Percentiles rank a stretch among this genome's conserved stretches.
Conservation (phyloP, 2,888 invertebrate genomes). For the Dasysyrphus tricinctus region DNA sequence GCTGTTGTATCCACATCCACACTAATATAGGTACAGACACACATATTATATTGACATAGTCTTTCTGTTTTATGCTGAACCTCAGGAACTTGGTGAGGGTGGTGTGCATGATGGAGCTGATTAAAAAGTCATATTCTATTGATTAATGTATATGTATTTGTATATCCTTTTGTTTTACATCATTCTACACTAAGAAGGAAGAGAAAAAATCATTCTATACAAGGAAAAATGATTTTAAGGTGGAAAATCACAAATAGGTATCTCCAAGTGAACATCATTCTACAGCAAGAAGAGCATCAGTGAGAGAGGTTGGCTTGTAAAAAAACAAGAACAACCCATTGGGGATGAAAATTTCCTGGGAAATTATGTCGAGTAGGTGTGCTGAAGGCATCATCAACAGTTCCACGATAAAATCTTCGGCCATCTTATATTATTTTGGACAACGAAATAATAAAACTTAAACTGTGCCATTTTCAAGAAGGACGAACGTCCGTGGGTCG, state of each 20-base stretch:
- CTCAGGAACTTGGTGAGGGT: neutral
- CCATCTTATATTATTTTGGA: conserved; percentile 4
- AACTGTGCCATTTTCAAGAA: conserved; percentile 15
- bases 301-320: neutral
- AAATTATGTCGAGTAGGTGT: conserved; percentile 66
- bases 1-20: conserved; percentile 36
- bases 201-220: neutral
- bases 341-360: conserved; percentile 53
- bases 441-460: conserved; percentile 26
- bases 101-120: conserved; percentile 44
- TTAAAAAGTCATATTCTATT: conserved; percentile 72
- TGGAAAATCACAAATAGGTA: neutral
- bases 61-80: neutral
- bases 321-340: neutral
- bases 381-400: neutral
- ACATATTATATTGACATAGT: neutral
- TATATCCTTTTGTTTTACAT: conserved; percentile 42
- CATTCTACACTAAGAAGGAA: neutral
- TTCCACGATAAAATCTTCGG: conserved; percentile 1
- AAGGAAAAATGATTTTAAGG: conserved; percentile 9
- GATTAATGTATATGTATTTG: conserved; percentile 59
- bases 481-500: conserved; percentile 5
- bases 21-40: neutral
- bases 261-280: conserved; percentile 15
- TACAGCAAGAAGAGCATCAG: too few relatives aligned